Percentiles rank a stretch among this genome's conserved stretches.
phyloP scores from a whole-genome alignment of 2,888 invertebrate species.

The Germaria angustata region DNA sequence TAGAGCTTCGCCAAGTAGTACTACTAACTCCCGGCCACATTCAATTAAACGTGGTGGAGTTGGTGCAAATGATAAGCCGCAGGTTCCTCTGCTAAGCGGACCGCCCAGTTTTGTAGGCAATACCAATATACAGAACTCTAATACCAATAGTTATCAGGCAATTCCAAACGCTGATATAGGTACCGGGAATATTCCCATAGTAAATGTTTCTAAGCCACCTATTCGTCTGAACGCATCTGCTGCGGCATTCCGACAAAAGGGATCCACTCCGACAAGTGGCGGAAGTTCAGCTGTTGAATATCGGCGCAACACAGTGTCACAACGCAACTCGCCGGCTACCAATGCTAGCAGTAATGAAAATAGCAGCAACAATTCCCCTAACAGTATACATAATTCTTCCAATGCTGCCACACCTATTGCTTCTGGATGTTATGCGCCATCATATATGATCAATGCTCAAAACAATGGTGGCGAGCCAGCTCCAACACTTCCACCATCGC shows the following conservation, averaged over 20 bases:
- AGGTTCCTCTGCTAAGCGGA: constrained; percentile 74
- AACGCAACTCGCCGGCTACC: constrained; percentile 80
- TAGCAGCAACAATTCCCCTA: constrained; percentile 80
- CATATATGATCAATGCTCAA: constrained; percentile 64
- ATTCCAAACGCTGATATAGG: constrained; percentile 47
- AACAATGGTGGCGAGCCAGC: constrained; percentile 63
- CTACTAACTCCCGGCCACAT: constrained; percentile 71
- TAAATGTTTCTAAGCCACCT: constrained; percentile 72
- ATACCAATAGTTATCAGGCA: constrained; percentile 49
- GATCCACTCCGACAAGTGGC: constrained; percentile 23
- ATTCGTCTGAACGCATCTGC: constrained; percentile 75
- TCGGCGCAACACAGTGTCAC: constrained; percentile 77
- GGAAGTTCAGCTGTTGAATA: constrained; percentile 74
- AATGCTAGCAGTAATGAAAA: constrained; percentile 77
- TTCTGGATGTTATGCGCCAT: constrained; percentile 63
- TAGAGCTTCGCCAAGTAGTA: constrained; percentile 74
- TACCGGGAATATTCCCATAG: constrained; percentile 61
- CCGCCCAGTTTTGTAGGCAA: constrained; percentile 69
- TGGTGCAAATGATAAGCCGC: constrained; percentile 71
- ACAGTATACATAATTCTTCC: constrained; percentile 75
- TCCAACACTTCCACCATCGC: constrained; percentile 69
- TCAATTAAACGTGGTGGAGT: constrained; percentile 72
- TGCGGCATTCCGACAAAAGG: constrained; percentile 72
- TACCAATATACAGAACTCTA: constrained; percentile 43
- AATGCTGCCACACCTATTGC: constrained; percentile 63